Evolutionary conservation across 2,797 vertebrate genomes (phyloP).

Genomic region (Acrossocheilus fasciatus): DNA sequence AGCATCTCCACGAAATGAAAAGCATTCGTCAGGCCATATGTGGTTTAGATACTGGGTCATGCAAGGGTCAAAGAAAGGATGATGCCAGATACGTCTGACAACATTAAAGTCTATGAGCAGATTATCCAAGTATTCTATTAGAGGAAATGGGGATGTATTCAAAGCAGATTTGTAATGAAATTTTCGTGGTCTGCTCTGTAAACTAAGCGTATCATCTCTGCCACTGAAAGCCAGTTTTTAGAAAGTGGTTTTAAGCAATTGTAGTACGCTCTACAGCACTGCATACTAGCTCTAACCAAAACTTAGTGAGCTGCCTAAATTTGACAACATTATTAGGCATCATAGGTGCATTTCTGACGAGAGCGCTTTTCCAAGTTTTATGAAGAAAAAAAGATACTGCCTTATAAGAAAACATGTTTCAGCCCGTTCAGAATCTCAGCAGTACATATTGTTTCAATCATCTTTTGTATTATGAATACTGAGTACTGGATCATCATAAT

Average conservation of each 20-base stretch:
- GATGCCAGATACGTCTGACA: slow-evolving; percentile 20
- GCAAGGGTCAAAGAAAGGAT: slow-evolving; percentile 1
- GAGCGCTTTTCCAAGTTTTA: background rate
- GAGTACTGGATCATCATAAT: background rate
- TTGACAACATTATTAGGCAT: background rate
- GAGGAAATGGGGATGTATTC: slow-evolving; percentile 17
- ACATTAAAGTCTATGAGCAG: slow-evolving; percentile 39
- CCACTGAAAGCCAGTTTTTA: background rate
- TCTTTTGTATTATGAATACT: background rate
- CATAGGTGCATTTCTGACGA: background rate
- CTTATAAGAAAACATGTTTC: background rate
- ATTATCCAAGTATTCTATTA: slow-evolving; percentile 29
- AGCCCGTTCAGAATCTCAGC: background rate
- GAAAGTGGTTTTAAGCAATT: background rate
- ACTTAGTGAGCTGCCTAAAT: background rate
- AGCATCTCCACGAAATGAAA: slow-evolving; percentile 10
- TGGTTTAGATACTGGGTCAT: slow-evolving; percentile 33
- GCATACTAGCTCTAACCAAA: background rate
- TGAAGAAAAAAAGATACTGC: background rate
- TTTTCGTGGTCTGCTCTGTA: background rate
- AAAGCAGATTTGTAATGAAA: slow-evolving; percentile 8
- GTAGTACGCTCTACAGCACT: background rate
- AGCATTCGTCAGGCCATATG: slow-evolving; percentile 19
- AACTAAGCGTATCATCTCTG: background rate
- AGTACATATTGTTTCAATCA: background rate